A percentile compares a stretch with the other conserved stretches of the same genome.
Conservation (phyloP, 2,888 invertebrate genomes). For the Latrodectus elegans region DNA sequence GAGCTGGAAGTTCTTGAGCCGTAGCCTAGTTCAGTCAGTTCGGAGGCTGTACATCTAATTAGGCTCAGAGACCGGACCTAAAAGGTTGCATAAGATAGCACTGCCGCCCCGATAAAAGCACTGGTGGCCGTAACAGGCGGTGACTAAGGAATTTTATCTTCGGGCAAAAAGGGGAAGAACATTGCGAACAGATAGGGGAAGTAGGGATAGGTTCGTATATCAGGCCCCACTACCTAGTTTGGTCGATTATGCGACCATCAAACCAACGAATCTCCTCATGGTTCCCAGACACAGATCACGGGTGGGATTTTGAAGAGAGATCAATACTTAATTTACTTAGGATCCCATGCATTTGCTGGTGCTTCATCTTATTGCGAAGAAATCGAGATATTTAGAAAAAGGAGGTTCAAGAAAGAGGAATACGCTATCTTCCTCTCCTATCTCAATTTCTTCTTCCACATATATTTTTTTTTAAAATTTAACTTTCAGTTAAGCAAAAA, state of each 20-base stretch:
- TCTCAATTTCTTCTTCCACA: constrained; percentile 5
- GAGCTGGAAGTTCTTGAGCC: constrained; percentile 19
- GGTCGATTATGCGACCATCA: constrained; percentile 62
- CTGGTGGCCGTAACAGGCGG: constrained; percentile 40
- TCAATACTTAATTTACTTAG: constrained; percentile 68
- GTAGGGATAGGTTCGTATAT: not conserved
- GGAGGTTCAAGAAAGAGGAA: not conserved
- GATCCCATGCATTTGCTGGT: constrained; percentile 50
- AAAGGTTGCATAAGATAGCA: constrained; percentile 45
- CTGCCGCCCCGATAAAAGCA: constrained; percentile 38
- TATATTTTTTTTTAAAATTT: too few relatives aligned
- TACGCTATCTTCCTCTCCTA: constrained; percentile 29
- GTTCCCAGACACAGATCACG: constrained; percentile 32
- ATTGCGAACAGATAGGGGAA: not conserved
- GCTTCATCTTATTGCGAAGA: constrained; percentile 46
- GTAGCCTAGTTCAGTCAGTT: constrained; percentile 19
- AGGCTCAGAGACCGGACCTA: constrained; percentile 43
- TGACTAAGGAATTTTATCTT: constrained; percentile 50
- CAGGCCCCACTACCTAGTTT: not conserved
- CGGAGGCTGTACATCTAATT: constrained; percentile 50
- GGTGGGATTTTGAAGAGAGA: constrained; percentile 44
- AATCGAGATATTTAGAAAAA: constrained; percentile 42
- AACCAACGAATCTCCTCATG: constrained; percentile 33
- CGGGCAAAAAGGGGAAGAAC: constrained; percentile 32
- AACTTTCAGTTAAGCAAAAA: not conserved